phyloP scores from a whole-genome alignment of 1,140 invertebrate genomes.

The Geopemphigus sp. region DNA sequence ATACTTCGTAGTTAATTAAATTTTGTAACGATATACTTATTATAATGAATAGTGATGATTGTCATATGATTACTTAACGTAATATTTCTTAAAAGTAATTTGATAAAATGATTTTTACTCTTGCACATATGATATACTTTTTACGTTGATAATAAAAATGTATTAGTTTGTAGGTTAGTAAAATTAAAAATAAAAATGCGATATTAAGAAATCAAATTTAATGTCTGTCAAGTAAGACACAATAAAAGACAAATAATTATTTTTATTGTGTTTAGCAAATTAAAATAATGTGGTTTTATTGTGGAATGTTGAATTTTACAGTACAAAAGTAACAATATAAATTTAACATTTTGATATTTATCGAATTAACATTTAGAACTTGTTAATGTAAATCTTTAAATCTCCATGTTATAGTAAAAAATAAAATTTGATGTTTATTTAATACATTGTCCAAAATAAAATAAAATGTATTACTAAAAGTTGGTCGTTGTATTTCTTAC shows the following conservation, averaged over 20 bases:
- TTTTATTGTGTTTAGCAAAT: neutral
- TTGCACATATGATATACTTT: neutral
- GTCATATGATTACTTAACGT: neutral
- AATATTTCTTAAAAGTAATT: neutral
- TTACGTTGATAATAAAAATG: neutral
- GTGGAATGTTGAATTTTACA: neutral
- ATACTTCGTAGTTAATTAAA: neutral
- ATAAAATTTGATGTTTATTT: too few relatives aligned
- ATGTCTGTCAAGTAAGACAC: neutral
- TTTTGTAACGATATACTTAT: neutral
- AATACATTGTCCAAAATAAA: too few relatives aligned
- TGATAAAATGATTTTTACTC: neutral
- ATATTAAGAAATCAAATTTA: neutral
- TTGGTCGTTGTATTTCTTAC: too few relatives aligned
- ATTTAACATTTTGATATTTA: neutral
- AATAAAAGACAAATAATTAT: neutral
- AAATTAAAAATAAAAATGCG: neutral
- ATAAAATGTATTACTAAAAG: too few relatives aligned
- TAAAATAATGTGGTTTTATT: neutral
- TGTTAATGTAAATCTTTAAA: too few relatives aligned
- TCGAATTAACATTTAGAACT: neutral
- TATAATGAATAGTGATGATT: slow-evolving; percentile 29
- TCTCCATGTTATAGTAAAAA: too few relatives aligned
- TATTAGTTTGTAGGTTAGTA: neutral
- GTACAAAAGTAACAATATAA: neutral